Percentiles rank a stretch among this genome's conserved stretches.
Evolutionary conservation across 2,113 vertebrate genomes (phyloP).

Genomic region (Pelvicachromis taeniatus): DNA sequence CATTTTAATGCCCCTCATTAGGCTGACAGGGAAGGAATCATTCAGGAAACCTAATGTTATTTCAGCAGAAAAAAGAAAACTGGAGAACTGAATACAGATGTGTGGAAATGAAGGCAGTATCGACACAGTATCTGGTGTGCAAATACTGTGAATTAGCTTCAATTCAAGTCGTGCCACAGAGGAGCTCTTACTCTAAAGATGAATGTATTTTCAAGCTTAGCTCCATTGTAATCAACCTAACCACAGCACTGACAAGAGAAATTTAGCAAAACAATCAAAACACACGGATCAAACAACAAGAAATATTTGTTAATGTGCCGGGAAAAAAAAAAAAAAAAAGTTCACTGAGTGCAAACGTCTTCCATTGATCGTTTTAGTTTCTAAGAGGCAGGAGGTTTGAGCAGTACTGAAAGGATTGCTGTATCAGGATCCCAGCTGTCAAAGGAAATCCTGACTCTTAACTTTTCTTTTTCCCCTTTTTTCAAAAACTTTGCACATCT

Average conservation of each 20-base stretch:
- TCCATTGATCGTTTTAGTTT: not conserved
- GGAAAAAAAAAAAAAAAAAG: not conserved
- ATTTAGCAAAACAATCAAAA: not conserved
- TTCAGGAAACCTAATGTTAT: conserved; percentile 47
- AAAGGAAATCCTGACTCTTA: conserved; percentile 46
- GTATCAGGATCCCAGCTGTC: conserved; percentile 24
- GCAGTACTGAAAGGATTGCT: conserved; percentile 12
- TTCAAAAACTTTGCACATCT: conserved; percentile 20
- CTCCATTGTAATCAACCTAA: not conserved
- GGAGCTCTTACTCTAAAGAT: not conserved
- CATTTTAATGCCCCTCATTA: conserved; percentile 53
- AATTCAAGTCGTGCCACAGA: not conserved
- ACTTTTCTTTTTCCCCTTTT: not conserved
- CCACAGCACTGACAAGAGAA: not conserved
- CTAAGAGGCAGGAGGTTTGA: not conserved
- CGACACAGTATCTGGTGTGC: not conserved
- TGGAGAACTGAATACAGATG: conserved; percentile 24
- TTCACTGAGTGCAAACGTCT: not conserved
- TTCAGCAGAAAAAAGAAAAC: not conserved
- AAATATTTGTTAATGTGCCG: not conserved
- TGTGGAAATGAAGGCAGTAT: not conserved
- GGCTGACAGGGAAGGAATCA: conserved; percentile 28
- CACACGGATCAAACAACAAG: not conserved
- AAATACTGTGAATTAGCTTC: not conserved
- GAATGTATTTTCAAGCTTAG: not conserved